Conservation (phyloP, 2,888 invertebrate species). For the Drosophila planitibia region DNA sequence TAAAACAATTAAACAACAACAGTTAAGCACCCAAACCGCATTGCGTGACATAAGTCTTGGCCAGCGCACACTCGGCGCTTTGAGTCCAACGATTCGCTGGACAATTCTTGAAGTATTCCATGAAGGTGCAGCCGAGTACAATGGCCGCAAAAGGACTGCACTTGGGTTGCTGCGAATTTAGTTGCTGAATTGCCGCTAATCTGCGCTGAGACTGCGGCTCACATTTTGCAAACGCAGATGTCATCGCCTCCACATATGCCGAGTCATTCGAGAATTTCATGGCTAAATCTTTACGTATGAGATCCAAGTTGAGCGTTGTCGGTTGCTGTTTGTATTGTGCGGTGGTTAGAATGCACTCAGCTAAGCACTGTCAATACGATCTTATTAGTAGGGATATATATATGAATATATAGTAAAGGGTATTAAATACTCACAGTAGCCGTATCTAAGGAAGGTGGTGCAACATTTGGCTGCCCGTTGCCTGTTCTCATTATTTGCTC, state of each 20-base stretch:
- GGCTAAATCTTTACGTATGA: conserved; percentile 71
- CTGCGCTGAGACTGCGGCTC: conserved; percentile 73
- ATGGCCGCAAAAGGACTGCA: conserved; percentile 84
- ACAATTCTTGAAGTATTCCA: conserved; percentile 84
- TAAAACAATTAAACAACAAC: conserved; percentile 15
- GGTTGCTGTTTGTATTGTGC: conserved; percentile 74
- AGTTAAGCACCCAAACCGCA: conserved; percentile 76
- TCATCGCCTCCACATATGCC: conserved; percentile 77
- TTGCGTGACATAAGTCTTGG: conserved; percentile 82
- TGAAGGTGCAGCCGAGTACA: conserved; percentile 83
- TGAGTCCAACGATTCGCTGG: conserved; percentile 82
- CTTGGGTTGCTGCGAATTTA: conserved; percentile 47
- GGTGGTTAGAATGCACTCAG: conserved; percentile 82
- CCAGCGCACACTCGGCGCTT: conserved; percentile 76
- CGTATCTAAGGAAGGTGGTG: conserved; percentile 70
- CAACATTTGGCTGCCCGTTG: conserved; percentile 49
- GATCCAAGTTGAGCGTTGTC: conserved; percentile 63
- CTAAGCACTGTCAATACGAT: conserved; percentile 75
- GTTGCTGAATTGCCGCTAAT: conserved; percentile 68
- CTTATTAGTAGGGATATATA: not conserved
- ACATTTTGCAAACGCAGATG: conserved; percentile 77
- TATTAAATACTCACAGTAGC: conserved; percentile 71
- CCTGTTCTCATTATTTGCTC: conserved; percentile 68
- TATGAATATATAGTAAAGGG: too few species aligned
- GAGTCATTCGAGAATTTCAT: conserved; percentile 78